Base-by-base conservation (phyloP, 2,888 invertebrate genomes). In the Pseudanteris insignis region DNA sequence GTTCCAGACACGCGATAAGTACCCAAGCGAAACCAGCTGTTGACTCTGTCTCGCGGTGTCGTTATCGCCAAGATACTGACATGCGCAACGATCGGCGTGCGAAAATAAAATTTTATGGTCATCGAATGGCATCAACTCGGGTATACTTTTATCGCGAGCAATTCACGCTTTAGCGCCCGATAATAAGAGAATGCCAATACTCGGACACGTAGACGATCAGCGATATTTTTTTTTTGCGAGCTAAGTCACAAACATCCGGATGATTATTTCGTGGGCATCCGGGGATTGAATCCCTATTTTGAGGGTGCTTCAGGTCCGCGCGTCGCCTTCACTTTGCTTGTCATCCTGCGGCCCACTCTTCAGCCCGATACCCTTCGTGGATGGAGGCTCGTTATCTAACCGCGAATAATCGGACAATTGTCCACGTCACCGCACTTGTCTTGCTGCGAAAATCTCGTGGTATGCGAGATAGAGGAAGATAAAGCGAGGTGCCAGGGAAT, bases 201-300 rank as follows among this genome's bases (percentile, higher is more conserved):
- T 60, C 57, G 69, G 66, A 65, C 67, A 65, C 69, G 67, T 67
- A 69, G 67, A 67, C 69, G 64, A 70, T 66, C 67, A 67, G 69
- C 65, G 63, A 72, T 70, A 73, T 70, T 46, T 70, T 70, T 75
- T 46, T 70, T 70, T 75, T 77, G 74, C 70, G 72, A 72, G 67
- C 72, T 74, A 74, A 73, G 70, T 73, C 70, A 73, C 71, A 64
- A 67, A 63, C 68, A 53, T 63, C 60, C 71, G 72, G 74, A 3
- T 76, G 75, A 78, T 79, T 78, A 78, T 78, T 77, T 78, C 68
- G 74, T 73, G 72, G 70, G 66, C 71, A 72, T 70, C 65, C 63
- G 48, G 71, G 71, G 75, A 79, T 78, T 77, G 72, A 77, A 78
- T 77, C 74, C 71, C 69, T 68, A 69, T 29, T 69, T 76, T 72